Conservation (phyloP, 1,140 invertebrate species). For the Drosophila sucinea region DNA sequence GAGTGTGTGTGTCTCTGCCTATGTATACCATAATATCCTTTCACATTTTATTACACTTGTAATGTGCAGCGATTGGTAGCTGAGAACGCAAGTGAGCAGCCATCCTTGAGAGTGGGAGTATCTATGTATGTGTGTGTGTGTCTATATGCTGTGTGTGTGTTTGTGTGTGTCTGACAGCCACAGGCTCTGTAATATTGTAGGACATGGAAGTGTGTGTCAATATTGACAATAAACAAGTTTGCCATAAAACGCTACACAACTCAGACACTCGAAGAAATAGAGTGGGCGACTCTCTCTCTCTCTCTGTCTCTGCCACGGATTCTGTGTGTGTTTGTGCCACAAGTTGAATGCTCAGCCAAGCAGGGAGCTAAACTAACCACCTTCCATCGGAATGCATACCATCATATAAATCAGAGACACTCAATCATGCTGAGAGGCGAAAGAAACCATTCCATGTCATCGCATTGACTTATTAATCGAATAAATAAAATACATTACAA, state of each 20-base stretch:
- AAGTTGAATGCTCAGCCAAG: constrained; percentile 30
- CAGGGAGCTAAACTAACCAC: constrained; percentile 6
- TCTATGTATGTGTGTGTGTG: constrained; percentile 1
- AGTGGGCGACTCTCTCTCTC: constrained; percentile 19
- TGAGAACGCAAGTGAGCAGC: constrained; percentile 46
- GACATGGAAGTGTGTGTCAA: constrained; percentile 62
- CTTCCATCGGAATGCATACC: constrained; percentile 2
- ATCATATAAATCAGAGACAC: constrained; percentile 53
- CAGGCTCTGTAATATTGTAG: constrained; percentile 68
- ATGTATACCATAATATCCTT: constrained; percentile 72
- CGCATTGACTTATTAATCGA: constrained; percentile 72
- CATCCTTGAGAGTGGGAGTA: constrained; percentile 28
- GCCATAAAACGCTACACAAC: constrained; percentile 71
- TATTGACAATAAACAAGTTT: constrained; percentile 82
- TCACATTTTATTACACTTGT: constrained; percentile 80
- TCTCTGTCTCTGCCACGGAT: not conserved
- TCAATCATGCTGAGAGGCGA: constrained; percentile 59
- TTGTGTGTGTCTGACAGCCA: constrained; percentile 40
- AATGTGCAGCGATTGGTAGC: constrained; percentile 71
- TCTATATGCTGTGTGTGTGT: not conserved
- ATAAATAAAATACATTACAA: constrained; percentile 32
- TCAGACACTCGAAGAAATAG: constrained; percentile 28
- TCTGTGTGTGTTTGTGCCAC: constrained; percentile 4
- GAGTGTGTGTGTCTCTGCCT: constrained; percentile 14
- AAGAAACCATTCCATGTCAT: constrained; percentile 52